Conservation (phyloP, 2,113 vertebrate genomes). For the Cochlearius cochlearius region DNA sequence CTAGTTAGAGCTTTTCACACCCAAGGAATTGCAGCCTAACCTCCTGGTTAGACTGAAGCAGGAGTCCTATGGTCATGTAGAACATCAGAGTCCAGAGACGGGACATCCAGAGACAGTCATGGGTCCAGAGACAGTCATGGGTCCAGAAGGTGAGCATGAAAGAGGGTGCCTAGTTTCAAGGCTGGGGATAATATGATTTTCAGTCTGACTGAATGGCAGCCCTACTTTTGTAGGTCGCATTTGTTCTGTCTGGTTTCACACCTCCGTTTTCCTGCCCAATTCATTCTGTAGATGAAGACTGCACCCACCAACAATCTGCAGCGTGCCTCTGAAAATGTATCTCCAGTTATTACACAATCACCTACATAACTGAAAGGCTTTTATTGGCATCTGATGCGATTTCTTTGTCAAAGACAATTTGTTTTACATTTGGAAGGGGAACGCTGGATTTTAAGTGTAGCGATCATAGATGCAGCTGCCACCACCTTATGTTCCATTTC, state of each 20-base stretch:
- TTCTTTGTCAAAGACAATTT: slow-evolving; percentile 12
- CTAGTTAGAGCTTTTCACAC: background rate
- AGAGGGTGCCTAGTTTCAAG: background rate
- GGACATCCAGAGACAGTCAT: background rate
- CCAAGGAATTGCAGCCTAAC: background rate
- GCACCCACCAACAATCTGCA: background rate
- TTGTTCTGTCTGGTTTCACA: background rate
- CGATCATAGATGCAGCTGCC: slow-evolving; percentile 66
- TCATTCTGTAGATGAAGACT: background rate
- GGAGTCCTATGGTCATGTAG: background rate
- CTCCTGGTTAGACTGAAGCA: background rate
- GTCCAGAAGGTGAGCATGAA: background rate
- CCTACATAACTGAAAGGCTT: background rate
- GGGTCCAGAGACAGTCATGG: background rate
- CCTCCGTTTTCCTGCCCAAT: background rate
- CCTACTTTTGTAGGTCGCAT: background rate
- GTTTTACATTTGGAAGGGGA: slow-evolving; percentile 7
- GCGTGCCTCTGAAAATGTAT: background rate
- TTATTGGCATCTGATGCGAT: background rate
- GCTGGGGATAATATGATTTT: background rate
- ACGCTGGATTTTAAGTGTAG: slow-evolving; percentile 33
- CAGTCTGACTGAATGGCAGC: background rate
- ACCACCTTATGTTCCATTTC: slow-evolving; percentile 69
- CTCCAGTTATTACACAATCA: background rate
- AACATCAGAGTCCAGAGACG: background rate